Base-by-base conservation (phyloP, 2,113 vertebrate species). In the Aegithalos caudatus region DNA sequence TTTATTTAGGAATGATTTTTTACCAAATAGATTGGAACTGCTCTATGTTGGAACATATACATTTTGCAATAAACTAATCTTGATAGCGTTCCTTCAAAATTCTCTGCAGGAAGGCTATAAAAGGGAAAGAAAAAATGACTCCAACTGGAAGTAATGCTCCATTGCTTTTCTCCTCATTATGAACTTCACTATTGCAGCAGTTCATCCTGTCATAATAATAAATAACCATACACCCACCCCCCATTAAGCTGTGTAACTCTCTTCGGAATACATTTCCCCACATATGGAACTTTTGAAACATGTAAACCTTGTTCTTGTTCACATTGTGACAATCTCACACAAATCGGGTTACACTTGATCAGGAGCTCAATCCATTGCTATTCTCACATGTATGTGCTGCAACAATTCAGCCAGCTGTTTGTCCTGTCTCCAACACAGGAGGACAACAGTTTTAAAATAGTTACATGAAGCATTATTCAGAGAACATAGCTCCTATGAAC, bases 121-220 rank as follows among this genome's bases (percentile, higher is more conserved):
- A 94, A 87, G 42, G 19, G 94, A 62, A 95, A 81, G 22, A 83
- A 83, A 86, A 84, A 82, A 62, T 86, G 31, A 79, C 69, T 96
- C 29, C 87, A 72, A 86, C 65, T 79, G 56, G 67, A 96, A 95
- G 53, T 65, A 53, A 80, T 47, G 47, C 74, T 88, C 42, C 76
- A 87, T 61, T 76, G 67, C 58, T 96, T 84, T 92, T 83, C 86
- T 81, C 79, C 85, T 89, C 90, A 85, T 93, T 94, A 96, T 89
- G 35, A 95, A 80, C 28, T 79, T 97, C 80, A 85, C 21, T 24
- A 69, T 64, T 93, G 92, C 83, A 92, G 44, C 51, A 87, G 73
- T 64, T 94, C 58, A 82, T 87, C 72, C 23, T 62, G 57, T 79
- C 89, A 40, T 48, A 74, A 82, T 81, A 95, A 97, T 45, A 96